These are phyloP conservation scores for Mesocricetus auratus DNA, from an alignment of 2,113 vertebrate species.

Conservation along the genomic window DNA sequence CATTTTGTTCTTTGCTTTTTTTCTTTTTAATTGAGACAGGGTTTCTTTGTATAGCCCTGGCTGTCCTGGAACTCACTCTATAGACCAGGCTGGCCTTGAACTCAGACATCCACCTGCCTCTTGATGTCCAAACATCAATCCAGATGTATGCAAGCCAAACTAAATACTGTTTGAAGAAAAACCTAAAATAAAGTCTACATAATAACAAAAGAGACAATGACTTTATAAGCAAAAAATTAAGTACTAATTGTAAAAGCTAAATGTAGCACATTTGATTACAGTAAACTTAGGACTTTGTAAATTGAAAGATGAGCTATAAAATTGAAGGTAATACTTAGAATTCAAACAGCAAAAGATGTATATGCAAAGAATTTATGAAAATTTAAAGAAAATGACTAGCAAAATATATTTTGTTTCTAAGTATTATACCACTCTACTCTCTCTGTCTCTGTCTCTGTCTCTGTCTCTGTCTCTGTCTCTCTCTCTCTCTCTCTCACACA, in stretches of 20 bases:
- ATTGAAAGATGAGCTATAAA: neutral
- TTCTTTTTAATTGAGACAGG: neutral
- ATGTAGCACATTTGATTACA: neutral
- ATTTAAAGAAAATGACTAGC: neutral
- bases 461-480: no score
- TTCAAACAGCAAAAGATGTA: neutral
- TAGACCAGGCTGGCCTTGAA: neutral
- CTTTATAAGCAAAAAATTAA: neutral
- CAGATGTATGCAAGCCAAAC: neutral
- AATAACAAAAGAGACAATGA: neutral
- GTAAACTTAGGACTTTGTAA: slow-evolving; percentile 23
- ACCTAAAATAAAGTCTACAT: neutral
- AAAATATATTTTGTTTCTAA: neutral
- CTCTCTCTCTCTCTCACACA: neutral
- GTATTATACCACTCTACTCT: neutral
- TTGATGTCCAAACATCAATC: neutral
- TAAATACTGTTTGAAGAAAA: neutral
- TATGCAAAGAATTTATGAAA: slow-evolving; percentile 48
- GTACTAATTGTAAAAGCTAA: neutral
- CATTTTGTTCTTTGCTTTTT: neutral
- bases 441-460: no score
- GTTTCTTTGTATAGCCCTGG: neutral
- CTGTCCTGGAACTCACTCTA: neutral
- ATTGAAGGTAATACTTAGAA: slow-evolving; percentile 28
- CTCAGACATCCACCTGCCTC: neutral